Base-by-base conservation (phyloP, 2,888 invertebrate genomes). In the Trachelus iudaicus region DNA sequence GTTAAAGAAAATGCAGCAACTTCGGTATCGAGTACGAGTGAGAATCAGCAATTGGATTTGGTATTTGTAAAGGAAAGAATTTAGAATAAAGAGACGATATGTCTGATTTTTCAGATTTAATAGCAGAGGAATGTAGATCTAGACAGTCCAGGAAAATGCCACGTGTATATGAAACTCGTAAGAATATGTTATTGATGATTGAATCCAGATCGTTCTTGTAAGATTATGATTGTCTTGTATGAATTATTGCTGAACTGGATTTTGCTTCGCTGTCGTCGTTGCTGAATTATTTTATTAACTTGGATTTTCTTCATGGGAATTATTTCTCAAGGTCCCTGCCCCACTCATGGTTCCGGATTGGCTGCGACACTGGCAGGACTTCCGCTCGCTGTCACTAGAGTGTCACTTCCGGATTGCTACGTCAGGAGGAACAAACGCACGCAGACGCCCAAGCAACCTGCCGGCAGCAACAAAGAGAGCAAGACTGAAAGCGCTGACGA, bases 341-440 rank as follows among this genome's bases (percentile, higher is more conserved):
- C 81, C 9, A 83, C 79, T 33, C 80, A 84, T 74, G 81, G 79
- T 69, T 34, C 82, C 74, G 83, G 81, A 74, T 69, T 82, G 30
- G 75, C 81, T 11, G 80, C 81, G 33, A 81, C 74, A 78, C 79
- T 77, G 75, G 74, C 82, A 69, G 81, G 80, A 81, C 77, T 82
- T 15, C 83, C 87, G 69, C 81, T 83, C 75, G 79, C 77, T 23
- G 79, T 83, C 31, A 84, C 83, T 9, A 83, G 81, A 80, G 80
- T 83, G 15, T 82, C 82, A 9, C 78, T 84, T 73, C 31, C 73
- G 35, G 23, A 56, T 56, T 69, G 80, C 30, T 79, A 77, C 34
- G 76, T 83, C 12, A 82, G 80, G 78, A 83, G 85, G 76, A 83
- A 85, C 76, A 87, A 86, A 76, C 84, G 82, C 76, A 85, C 85